phyloP scores from a whole-genome alignment of 2,113 vertebrate species.

The Cyprinodon variegatus region DNA sequence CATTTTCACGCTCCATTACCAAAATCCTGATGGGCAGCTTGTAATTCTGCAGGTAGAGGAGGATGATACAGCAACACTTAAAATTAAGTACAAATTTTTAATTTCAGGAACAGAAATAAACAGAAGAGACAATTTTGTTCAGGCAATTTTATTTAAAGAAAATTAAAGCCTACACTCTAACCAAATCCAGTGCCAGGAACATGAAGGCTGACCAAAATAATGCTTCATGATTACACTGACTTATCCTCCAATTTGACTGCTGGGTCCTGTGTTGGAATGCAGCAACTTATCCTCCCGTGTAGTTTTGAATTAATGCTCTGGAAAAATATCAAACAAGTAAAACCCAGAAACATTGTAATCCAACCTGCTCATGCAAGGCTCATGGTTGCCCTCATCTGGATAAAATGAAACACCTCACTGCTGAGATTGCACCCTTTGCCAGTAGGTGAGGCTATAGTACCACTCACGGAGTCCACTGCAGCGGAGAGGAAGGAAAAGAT shows the following conservation, averaged over 20 bases:
- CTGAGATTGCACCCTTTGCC: slow-evolving; percentile 20
- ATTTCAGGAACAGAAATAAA: not conserved
- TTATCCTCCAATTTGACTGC: not conserved
- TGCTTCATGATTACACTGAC: slow-evolving; percentile 12
- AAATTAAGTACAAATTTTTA: slow-evolving; percentile 1
- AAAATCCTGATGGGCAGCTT: slow-evolving; percentile 4
- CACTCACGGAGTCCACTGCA: not conserved
- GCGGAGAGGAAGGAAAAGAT: not conserved
- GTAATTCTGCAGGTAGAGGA: slow-evolving; percentile 23
- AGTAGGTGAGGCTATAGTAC: slow-evolving; percentile 60
- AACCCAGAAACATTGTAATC: slow-evolving; percentile 8
- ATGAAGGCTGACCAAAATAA: slow-evolving; percentile 3
- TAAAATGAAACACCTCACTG: slow-evolving; percentile 30
- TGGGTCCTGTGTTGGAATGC: not conserved
- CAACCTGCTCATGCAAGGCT: slow-evolving; percentile 54
- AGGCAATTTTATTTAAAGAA: not conserved
- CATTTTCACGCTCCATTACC: not conserved
- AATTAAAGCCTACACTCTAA: not conserved
- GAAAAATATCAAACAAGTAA: slow-evolving; percentile 45
- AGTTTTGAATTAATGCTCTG: slow-evolving; percentile 35
- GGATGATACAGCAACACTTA: slow-evolving; percentile 8
- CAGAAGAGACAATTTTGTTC: not conserved
- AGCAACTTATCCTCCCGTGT: slow-evolving; percentile 23
- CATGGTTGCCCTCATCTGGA: slow-evolving; percentile 76
- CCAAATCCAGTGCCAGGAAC: slow-evolving; percentile 8